Base-by-base conservation (phyloP, 2,113 vertebrate species). In the Tretioscincus oriximinensis region DNA sequence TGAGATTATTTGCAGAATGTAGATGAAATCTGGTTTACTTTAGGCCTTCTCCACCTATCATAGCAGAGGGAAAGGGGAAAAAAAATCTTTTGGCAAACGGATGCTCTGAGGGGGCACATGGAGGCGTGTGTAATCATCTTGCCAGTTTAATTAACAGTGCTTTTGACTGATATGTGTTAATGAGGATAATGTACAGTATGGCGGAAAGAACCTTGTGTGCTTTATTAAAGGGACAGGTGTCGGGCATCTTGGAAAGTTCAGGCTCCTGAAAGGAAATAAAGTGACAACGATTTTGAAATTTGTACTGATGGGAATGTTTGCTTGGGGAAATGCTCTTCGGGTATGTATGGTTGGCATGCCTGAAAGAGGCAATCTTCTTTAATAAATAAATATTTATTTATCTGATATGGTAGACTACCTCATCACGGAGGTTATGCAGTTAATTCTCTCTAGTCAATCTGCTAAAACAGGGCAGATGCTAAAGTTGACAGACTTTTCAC, bases 161-260 rank as follows among this genome's bases (percentile, higher is more conserved):
- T 90, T 89, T 88, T 93, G 93, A 91, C 87, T 91, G 91, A 89
- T 90, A 90, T 83, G 88, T 89, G 90, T 87, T 92, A 93, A 95
- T 88, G 90, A 93, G 93, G 91, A 92, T 93, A 93, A 92, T 91
- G 87, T 93, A 92, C 91, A 92, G 88, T 92, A 91, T 92, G 85
- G 87, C 93, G 81, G 70, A 89, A 90, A 86, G 88, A 90, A 92
- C 86, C 91, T 81, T 84, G 82, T 83, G 86, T 90, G 85, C 85
- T 91, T 77, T 91, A 90, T 92, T 92, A 91, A 92, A 92, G 88
- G 91, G 91, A 92, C 90, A 92, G 88, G 91, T 93, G 91, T 84
- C 90, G 87, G 87, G 90, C 0, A 5, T 86, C 88, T 73, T 90
- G 86, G 71, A 93, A 91, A 92, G 90, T 92, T 91, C 85, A 78